Evolutionary conservation across 2,113 vertebrate genomes (phyloP).

Genomic region (Narcine bancroftii): DNA sequence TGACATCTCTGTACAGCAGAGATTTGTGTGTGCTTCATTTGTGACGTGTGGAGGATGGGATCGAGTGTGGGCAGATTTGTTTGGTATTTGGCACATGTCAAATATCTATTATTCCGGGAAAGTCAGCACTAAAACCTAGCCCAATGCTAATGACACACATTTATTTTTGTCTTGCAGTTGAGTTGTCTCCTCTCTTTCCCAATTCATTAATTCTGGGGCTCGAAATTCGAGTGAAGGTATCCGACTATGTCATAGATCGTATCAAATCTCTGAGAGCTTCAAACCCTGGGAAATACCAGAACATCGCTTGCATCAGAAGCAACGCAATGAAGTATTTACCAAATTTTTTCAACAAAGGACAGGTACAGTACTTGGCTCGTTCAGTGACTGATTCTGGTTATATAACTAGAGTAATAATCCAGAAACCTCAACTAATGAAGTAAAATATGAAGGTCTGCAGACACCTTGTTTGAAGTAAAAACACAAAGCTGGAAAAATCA

Average conservation of each 20-base stretch:
- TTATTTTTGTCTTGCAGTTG: slow-evolving; percentile 58
- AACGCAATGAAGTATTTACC: slow-evolving; percentile 94
- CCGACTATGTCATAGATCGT: slow-evolving; percentile 80
- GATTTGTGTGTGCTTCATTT: not conserved
- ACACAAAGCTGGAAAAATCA: no score
- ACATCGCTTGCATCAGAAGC: slow-evolving; percentile 80
- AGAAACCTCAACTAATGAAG: no score
- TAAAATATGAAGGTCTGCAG: no score
- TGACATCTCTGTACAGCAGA: not conserved
- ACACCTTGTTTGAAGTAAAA: no score
- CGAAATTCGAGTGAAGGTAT: slow-evolving; percentile 86
- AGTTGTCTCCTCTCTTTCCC: slow-evolving; percentile 74
- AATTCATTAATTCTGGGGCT: slow-evolving; percentile 73
- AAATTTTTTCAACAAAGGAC: slow-evolving; percentile 82
- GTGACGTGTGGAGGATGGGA: not conserved
- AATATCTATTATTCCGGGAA: not conserved
- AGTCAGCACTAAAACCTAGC: not conserved
- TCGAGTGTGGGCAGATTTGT: not conserved
- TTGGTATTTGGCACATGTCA: not conserved
- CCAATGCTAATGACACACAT: not conserved
- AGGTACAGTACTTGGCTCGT: slow-evolving; percentile 55
- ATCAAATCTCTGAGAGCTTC: slow-evolving; percentile 66
- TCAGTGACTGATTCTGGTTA: not conserved
- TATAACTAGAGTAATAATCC: no score
- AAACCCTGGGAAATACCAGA: slow-evolving; percentile 70